These are phyloP conservation scores for Mobula hypostoma DNA, from an alignment of 2,113 vertebrate species.

Conservation along the genomic window DNA sequence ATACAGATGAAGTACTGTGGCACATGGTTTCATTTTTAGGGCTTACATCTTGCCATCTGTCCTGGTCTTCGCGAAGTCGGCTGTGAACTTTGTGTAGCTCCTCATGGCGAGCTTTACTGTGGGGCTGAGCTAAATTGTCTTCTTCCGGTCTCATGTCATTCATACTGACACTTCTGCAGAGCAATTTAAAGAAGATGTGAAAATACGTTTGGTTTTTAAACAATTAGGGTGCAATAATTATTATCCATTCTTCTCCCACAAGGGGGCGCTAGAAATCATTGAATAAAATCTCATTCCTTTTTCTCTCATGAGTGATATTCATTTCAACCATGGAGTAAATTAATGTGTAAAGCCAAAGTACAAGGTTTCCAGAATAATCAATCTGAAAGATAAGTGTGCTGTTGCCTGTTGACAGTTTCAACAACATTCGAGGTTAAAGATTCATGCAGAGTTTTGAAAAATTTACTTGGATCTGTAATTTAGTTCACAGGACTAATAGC, in stretches of 20 bases:
- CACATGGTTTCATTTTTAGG: neutral
- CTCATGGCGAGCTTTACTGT: constrained; percentile 85
- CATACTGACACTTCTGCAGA: constrained; percentile 83
- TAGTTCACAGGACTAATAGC: neutral
- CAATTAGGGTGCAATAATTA: neutral
- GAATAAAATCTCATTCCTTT: neutral
- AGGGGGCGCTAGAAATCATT: neutral
- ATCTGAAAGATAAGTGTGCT: no score
- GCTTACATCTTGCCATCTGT: constrained; percentile 93
- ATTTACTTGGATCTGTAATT: neutral
- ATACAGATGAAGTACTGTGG: neutral
- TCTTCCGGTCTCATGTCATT: constrained; percentile 88
- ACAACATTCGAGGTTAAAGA: no score
- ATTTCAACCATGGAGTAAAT: neutral
- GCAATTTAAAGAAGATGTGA: neutral
- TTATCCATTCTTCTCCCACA: neutral
- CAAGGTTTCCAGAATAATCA: neutral
- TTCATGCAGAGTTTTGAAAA: neutral
- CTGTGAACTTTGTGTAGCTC: constrained; percentile 81
- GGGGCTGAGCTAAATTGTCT: constrained; percentile 65
- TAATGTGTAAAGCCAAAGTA: neutral
- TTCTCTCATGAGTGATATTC: neutral
- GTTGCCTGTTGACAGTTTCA: neutral
- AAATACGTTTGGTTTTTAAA: neutral
- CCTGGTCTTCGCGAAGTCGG: constrained; percentile 83